Conservation (phyloP, 1,140 invertebrate species). For the Drosophila bipectinata region DNA sequence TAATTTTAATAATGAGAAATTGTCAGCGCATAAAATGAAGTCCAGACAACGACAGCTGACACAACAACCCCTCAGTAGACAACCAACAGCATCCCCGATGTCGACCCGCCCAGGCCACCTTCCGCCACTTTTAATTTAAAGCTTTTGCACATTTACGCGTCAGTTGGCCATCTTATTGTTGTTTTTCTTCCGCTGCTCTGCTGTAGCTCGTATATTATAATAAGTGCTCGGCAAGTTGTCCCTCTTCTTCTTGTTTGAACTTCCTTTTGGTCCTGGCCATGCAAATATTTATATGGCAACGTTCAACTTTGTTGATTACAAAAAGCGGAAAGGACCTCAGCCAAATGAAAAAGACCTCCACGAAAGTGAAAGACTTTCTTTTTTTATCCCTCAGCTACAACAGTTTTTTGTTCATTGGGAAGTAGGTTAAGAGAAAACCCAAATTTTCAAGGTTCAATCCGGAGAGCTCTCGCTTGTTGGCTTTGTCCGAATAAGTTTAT, state of each 20-base stretch:
- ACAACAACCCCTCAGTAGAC: constrained; percentile 47
- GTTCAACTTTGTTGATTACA: constrained; percentile 63
- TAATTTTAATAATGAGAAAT: constrained; percentile 83
- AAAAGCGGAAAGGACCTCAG: constrained; percentile 30
- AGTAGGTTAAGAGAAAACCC: constrained; percentile 44
- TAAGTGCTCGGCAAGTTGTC: constrained; percentile 45
- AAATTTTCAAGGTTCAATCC: constrained; percentile 26
- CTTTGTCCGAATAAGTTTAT: constrained; percentile 42
- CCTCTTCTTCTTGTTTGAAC: constrained; percentile 22
- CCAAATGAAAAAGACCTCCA: constrained; percentile 4
- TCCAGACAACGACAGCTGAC: constrained; percentile 76
- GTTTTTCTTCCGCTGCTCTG: constrained; percentile 24
- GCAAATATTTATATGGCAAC: constrained; percentile 57
- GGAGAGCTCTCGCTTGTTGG: constrained; percentile 4
- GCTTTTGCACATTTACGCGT: constrained; percentile 74
- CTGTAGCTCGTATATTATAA: constrained; percentile 52
- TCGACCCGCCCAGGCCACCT: background rate
- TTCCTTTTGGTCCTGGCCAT: constrained; percentile 48
- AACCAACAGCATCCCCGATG: constrained; percentile 1
- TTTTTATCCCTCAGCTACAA: constrained; percentile 32
- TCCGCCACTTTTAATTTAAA: constrained; percentile 63
- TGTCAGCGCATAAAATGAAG: constrained; percentile 81
- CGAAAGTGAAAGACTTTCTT: constrained; percentile 27
- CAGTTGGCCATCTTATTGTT: constrained; percentile 57
- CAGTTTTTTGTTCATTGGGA: constrained; percentile 8